Conservation (phyloP, 2,888 invertebrate species). For the Pheosia tremula region DNA sequence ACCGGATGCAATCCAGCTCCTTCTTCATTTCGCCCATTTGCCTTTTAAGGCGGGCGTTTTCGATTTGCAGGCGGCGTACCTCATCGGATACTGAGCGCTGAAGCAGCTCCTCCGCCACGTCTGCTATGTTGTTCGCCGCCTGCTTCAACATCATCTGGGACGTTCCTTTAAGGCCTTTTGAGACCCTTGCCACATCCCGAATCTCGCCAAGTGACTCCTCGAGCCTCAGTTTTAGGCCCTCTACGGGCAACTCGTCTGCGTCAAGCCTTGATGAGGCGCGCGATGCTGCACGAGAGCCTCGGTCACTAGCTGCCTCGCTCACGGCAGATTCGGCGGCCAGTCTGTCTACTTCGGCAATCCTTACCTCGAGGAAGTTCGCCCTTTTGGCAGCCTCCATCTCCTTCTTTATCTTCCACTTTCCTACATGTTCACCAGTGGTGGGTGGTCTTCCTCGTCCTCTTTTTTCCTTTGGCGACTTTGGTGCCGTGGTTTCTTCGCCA, state of each 20-base stretch:
- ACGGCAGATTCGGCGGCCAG: neutral
- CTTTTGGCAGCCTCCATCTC: neutral
- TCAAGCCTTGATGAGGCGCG: neutral
- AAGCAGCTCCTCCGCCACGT: neutral
- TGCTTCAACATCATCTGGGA: neutral
- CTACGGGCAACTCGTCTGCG: neutral
- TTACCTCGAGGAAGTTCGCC: neutral
- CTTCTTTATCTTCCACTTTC: neutral
- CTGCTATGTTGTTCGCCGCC: neutral
- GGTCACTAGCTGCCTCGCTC: neutral
- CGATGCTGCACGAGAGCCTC: neutral
- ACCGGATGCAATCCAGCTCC: conserved; percentile 8
- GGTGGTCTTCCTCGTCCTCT: neutral
- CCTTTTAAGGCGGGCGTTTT: neutral
- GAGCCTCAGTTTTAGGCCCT: neutral
- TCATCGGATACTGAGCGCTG: neutral
- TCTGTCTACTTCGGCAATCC: neutral
- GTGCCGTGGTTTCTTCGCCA: too few species aligned
- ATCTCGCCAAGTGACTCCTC: neutral
- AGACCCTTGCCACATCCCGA: neutral
- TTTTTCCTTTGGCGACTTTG: too few species aligned
- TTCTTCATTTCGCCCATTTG: neutral
- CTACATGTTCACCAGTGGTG: neutral
- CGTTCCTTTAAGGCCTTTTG: neutral
- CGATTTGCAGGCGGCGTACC: neutral